Percentiles rank a stretch among this genome's conserved stretches.
Evolutionary conservation across 2,888 invertebrate species (phyloP).

Genomic region (Tuberolachnus salignus): DNA sequence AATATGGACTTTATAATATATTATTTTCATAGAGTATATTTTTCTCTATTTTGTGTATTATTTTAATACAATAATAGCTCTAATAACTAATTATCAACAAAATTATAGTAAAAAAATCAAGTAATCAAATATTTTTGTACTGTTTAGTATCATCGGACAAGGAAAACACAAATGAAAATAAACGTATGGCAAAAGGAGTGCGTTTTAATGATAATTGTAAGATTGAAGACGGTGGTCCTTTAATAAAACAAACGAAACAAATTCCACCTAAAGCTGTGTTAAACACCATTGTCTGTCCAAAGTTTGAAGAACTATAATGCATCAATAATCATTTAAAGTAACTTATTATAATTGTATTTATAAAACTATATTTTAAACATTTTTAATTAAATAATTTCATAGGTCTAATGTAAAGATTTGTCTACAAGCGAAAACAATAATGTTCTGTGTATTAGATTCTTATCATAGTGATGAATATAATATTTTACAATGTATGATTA

Average conservation of each 20-base stretch:
- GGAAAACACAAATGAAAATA: constrained; percentile 30
- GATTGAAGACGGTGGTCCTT: constrained; percentile 34
- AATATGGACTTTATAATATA: no score
- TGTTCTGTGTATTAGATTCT: no score
- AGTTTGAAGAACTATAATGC: constrained; percentile 34
- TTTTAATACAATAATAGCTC: background rate
- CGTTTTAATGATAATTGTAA: constrained; percentile 47
- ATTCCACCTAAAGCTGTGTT: constrained; percentile 33
- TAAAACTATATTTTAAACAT: no score
- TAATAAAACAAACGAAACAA: constrained; percentile 29
- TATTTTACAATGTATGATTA: no score
- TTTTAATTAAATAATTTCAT: no score
- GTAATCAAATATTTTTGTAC: background rate
- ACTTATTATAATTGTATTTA: no score
- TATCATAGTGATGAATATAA: no score
- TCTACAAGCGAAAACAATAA: no score
- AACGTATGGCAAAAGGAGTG: constrained; percentile 11
- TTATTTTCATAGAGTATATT: no score
- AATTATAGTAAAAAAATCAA: background rate
- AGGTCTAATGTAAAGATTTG: no score
- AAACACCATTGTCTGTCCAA: constrained; percentile 42
- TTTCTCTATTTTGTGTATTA: no score
- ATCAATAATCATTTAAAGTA: no score
- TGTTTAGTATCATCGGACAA: constrained; percentile 29
- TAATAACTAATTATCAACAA: background rate